Conservation (phyloP, 1,140 invertebrate genomes). For the Lamellibrachia luymesi region DNA sequence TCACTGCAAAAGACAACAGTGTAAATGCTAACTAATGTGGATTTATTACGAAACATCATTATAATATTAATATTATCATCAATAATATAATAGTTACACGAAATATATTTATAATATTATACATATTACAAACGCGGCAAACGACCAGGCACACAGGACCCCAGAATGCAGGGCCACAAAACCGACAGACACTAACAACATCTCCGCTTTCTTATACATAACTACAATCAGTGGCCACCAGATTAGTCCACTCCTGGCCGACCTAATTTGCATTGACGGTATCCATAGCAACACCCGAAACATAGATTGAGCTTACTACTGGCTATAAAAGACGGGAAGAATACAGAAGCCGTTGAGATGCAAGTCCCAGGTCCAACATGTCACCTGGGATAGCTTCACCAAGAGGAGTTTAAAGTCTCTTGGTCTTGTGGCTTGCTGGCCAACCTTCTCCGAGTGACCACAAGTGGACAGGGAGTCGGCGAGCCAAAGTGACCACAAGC, state of each 20-base stretch:
- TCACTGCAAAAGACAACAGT: background rate
- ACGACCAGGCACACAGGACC: background rate
- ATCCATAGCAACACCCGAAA: background rate
- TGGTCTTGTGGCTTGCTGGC: background rate
- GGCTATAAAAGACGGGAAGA: background rate
- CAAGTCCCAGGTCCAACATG: background rate
- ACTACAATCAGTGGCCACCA: background rate
- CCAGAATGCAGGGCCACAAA: background rate
- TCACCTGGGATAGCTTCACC: background rate
- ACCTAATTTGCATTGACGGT: background rate
- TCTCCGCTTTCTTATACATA: background rate
- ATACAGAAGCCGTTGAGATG: background rate
- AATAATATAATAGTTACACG: constrained; percentile 6
- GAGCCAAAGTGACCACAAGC: background rate
- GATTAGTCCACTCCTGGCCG: background rate
- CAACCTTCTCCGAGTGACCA: background rate
- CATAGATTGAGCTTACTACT: background rate
- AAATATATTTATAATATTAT: constrained; percentile 3
- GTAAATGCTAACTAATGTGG: constrained; percentile 5
- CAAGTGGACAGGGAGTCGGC: background rate
- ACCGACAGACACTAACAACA: background rate
- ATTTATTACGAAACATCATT: constrained; percentile 6
- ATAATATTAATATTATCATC: constrained; percentile 2
- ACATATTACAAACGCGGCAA: constrained; percentile 1
- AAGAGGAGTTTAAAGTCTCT: background rate